Conservation (phyloP, 1,140 invertebrate genomes). For the Pogonognathellus flavescens region DNA sequence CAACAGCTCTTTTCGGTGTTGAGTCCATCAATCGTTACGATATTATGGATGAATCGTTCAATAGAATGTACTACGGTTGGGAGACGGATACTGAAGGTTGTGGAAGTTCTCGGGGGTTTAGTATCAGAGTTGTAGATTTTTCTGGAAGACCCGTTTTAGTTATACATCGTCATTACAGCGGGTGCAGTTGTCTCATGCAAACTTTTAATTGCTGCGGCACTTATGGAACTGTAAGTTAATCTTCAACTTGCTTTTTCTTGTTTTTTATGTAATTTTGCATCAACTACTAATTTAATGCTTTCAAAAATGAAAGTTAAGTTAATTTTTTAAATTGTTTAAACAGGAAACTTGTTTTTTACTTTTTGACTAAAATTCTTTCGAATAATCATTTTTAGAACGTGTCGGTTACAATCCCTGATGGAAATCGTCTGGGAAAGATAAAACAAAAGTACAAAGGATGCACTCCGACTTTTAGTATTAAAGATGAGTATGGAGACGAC, state of each 20-base stretch:
- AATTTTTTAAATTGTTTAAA: too few species aligned
- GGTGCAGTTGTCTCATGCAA: constrained; percentile 18
- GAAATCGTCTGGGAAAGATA: constrained; percentile 20
- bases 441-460: constrained; percentile 31
- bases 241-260: not conserved
- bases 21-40: constrained; percentile 6
- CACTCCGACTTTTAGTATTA: constrained; percentile 2
- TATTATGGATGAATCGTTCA: constrained; percentile 8
- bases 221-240: constrained; percentile 12
- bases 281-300: not conserved
- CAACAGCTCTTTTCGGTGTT: constrained; percentile 1
- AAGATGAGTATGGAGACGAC: constrained; percentile 6
- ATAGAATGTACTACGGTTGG: constrained; percentile 40
- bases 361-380: not conserved
- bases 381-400: constrained; percentile 1
- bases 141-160: constrained; percentile 36
- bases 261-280: too few species aligned
- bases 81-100: constrained; percentile 7
- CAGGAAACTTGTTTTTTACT: not conserved
- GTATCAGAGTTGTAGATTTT: constrained; percentile 28
- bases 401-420: not conserved
- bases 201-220: constrained; percentile 16
- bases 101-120: constrained; percentile 5
- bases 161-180: not conserved
- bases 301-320: too few species aligned